Base-by-base conservation (phyloP, 2,113 vertebrate genomes). In the Rhegmatorhina hoffmannsi region DNA sequence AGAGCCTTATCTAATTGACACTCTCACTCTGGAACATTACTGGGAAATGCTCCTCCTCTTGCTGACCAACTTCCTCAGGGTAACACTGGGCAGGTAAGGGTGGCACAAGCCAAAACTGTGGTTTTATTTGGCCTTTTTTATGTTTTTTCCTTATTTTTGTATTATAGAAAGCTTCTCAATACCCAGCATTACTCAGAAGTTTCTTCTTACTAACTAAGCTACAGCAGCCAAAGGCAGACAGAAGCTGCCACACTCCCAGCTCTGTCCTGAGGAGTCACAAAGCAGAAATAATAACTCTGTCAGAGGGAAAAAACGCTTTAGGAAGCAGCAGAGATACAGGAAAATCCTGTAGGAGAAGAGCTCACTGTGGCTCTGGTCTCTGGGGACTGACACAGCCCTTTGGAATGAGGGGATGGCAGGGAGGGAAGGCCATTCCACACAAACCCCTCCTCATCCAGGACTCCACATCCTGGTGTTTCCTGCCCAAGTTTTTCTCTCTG, bases 291-390 rank as follows among this genome's bases (percentile, higher is more conserved):
- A 55, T 36, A 17, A 3, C 38, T 84, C 59, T 83, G 66, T 13
- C 56, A 82, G 63, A 50, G 23, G 7, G 16, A 24, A 20, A 13
- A 13, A 6, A 2, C n/a, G 28, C 66, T 33, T 40, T 10, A 68
- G 38, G n/a, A 56, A 75, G 62, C 55, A 50, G 64, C 8, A 3
- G 0, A 19, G 21, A 10, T 4, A 18, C 0, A 69, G 59, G 82
- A 20, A 3, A 23, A 44, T 73, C 24, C 73, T 17, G 55, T 56
- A 16, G 20, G 13, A 33, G 46, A 78, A 34, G 29, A 74, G 31
- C 66, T 34, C 3, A 0, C 11, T 33, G 78, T 1, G 40, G 60
- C 19, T 58, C 55, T 55, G 38, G 40, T 31, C 29, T 38, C 15
- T 10, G 4, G 7, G 15, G 78, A 43, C 25, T 50, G 44, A 59